Evolutionary conservation across 2,113 vertebrate species (phyloP).

Genomic region (Talpa occidentalis): DNA sequence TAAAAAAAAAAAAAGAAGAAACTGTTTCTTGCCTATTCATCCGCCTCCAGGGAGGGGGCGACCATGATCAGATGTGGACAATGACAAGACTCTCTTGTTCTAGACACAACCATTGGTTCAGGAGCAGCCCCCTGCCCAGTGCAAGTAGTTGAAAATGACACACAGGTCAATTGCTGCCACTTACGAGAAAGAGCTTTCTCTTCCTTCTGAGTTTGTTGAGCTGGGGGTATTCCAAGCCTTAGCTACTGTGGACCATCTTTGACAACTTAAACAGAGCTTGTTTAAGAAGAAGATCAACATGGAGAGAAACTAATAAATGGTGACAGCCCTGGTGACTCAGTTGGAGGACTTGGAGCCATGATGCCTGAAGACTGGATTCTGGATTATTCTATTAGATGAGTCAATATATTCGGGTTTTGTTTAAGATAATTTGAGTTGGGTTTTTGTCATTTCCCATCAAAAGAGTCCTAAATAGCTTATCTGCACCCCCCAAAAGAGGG

Average conservation of each 20-base stretch:
- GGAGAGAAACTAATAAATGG: not conserved
- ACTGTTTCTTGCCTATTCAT: no score
- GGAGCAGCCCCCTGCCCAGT: not conserved
- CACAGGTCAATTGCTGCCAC: not conserved
- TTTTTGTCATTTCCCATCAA: constrained; percentile 18
- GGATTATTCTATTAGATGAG: not conserved
- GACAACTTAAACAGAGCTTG: not conserved
- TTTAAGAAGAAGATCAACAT: not conserved
- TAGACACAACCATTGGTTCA: not conserved
- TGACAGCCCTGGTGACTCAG: not conserved
- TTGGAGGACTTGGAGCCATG: not conserved
- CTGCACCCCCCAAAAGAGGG: not conserved
- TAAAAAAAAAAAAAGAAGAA: no score
- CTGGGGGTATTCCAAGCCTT: not conserved
- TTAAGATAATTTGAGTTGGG: not conserved
- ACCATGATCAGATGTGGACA: not conserved
- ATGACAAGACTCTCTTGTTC: not conserved
- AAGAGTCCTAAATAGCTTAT: constrained; percentile 27
- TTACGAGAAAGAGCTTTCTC: not conserved
- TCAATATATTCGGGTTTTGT: not conserved
- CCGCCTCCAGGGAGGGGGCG: no score
- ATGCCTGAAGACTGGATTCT: not conserved
- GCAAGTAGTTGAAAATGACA: not conserved
- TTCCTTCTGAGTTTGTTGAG: not conserved
- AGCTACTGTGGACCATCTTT: not conserved